These are phyloP conservation scores for Haliclona indistincta DNA, from an alignment of 37 sponge, comb jelly and placozoan genomes.

Conservation along the genomic window DNA sequence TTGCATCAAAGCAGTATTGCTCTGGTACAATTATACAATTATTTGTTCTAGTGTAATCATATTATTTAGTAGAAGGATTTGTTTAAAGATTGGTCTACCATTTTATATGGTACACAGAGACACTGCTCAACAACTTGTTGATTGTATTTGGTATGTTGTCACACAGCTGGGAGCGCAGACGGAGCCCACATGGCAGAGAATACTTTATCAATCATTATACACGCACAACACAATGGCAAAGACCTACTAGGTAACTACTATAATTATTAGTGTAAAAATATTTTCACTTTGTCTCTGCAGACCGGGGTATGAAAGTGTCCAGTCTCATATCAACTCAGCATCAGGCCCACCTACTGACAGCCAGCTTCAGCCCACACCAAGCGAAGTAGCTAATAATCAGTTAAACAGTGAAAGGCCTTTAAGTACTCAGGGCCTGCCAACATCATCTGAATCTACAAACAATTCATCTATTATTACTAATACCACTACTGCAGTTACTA, in stretches of 20 bases:
- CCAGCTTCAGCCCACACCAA: neutral
- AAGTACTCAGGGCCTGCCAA: too few species aligned
- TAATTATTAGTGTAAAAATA: neutral
- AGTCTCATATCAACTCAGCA: too few species aligned
- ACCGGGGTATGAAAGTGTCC: constrained; percentile 77
- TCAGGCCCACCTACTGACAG: too few species aligned
- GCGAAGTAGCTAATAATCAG: neutral
- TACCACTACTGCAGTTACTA: neutral
- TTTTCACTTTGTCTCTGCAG: constrained; percentile 11
- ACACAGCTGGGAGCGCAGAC: constrained; percentile 93
- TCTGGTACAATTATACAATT: too few species aligned
- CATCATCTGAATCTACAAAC: too few species aligned
- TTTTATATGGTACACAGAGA: too few species aligned
- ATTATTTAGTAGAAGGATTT: too few species aligned
- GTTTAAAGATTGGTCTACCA: too few species aligned
- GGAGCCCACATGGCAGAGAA: constrained; percentile 79
- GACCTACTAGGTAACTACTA: constrained; percentile 33
- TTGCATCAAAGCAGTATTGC: too few species aligned
- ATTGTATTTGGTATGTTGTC: neutral
- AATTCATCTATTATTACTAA: neutral
- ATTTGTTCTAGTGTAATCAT: too few species aligned
- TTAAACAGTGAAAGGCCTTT: too few species aligned
- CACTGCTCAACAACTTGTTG: neutral
- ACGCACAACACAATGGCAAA: constrained; percentile 88
- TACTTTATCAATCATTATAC: constrained; percentile 96